Base-by-base conservation (phyloP, 2,797 vertebrate species). In the Manis crassicaudata region DNA sequence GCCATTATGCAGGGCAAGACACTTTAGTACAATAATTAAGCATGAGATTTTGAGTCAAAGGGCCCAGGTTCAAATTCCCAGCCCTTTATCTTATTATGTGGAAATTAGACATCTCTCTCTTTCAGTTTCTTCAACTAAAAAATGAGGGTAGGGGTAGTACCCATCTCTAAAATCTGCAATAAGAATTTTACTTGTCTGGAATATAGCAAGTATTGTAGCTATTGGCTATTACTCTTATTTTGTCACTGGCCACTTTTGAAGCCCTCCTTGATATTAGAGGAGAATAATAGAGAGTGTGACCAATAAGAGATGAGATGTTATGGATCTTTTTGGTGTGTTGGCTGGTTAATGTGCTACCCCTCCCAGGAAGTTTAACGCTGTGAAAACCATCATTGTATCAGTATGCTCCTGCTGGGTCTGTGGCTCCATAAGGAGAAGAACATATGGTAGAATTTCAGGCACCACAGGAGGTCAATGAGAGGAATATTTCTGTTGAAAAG, bases 381-480 rank as follows among this genome's bases (percentile, higher is more conserved):
- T 58, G 75, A 72, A 95, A 95, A 72, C 40, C 29, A 96, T 95
- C 83, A 94, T 82, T 95, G 92, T 76, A 67, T 93, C 87, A 86
- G 27, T 82, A 88, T 65, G 27, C 68, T 91, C 94, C 96, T 93
- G 94, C 94, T 96, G 92, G 67, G 87, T n/a, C 87, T 56, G 50
- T 23, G 67, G 35, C 56, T 96, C 73, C 84, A 46, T 72, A 81
- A 96, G 67, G 67, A 93, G 18, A 13, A 85, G 54, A 93, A 62
- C 94, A 96, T 95, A 96, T 96, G 96, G 90, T 93, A 29, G 87
- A 89, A 96, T 96, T 96, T 96, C 80, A 93, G 83, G 23, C 96
- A 96, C 92, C 43, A 65, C 46, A 86, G 96, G 94, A 91, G 79
- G 92, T 73, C 84, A 96, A 86, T 89, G 90, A 97, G 43, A 86